Evolutionary conservation across 2,888 invertebrate species (phyloP).

Genomic region (Apamea epomidion): DNA sequence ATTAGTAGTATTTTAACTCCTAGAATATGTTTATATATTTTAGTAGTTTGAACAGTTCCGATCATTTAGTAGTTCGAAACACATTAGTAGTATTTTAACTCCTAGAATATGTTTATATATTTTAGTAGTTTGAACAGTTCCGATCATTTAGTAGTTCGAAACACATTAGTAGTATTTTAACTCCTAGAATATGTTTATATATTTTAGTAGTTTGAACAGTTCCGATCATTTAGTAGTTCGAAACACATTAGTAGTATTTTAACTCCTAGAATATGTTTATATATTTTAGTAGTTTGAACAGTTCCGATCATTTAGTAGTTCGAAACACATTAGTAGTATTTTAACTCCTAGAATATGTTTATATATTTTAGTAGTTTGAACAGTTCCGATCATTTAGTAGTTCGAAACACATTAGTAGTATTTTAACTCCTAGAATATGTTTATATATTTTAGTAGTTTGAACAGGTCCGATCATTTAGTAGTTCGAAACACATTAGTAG

Average conservation of each 20-base stretch:
- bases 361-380: too few species aligned
- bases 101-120: not conserved
- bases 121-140: not conserved
- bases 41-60: not conserved
- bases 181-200: too few species aligned
- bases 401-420: not conserved
- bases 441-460: not conserved
- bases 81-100: not conserved
- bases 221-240: not conserved
- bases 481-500: not conserved
- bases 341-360: not conserved
- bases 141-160: not conserved
- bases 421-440: not conserved
- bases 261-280: too few species aligned
- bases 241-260: not conserved
- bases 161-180: not conserved
- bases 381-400: not conserved
- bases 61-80: not conserved
- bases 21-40: too few species aligned
- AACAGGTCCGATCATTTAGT: not conserved
- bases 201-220: not conserved
- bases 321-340: not conserved
- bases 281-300: not conserved
- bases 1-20: not conserved
- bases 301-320: not conserved